Percentiles rank a stretch among this genome's conserved stretches.
phyloP scores from a whole-genome alignment of 2,888 invertebrate species.

The Pimpla rufipes region DNA sequence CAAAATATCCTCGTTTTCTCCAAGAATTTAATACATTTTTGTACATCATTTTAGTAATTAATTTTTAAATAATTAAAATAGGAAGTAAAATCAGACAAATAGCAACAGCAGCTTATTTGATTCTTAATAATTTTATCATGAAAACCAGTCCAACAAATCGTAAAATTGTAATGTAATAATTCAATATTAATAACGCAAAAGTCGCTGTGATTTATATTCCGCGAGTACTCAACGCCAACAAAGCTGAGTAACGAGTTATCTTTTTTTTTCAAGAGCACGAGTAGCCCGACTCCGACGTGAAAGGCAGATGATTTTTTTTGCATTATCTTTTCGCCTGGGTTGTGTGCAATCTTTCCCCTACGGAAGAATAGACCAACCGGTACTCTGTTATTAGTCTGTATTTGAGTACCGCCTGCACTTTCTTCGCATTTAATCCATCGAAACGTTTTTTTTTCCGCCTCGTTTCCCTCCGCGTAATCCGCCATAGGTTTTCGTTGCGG shows the following conservation, averaged over 20 bases:
- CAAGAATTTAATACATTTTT: too few species aligned
- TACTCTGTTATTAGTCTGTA: neutral
- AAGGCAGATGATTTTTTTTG: neutral
- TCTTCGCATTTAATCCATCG: neutral
- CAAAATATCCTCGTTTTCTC: too few species aligned
- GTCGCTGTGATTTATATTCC: too few species aligned
- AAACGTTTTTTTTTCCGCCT: neutral
- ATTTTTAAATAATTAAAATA: too few species aligned
- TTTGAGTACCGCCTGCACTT: neutral
- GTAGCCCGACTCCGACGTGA: neutral
- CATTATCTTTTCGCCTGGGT: neutral
- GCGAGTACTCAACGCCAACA: neutral
- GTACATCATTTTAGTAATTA: too few species aligned
- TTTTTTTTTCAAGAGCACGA: neutral
- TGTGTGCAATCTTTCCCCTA: neutral
- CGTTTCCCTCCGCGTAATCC: neutral
- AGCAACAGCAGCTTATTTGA: too few species aligned
- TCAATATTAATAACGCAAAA: too few species aligned
- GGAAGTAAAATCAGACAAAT: too few species aligned
- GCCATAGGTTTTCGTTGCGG: conserved; percentile 9
- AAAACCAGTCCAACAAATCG: too few species aligned
- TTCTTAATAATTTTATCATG: too few species aligned
- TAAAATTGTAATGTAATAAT: too few species aligned
- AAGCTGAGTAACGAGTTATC: neutral
- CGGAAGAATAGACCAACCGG: neutral